Evolutionary conservation across 2,797 vertebrate species (phyloP), one percentile per base, ranked within the genome.

Genomic region (Podarcis lilfordi): DNA sequence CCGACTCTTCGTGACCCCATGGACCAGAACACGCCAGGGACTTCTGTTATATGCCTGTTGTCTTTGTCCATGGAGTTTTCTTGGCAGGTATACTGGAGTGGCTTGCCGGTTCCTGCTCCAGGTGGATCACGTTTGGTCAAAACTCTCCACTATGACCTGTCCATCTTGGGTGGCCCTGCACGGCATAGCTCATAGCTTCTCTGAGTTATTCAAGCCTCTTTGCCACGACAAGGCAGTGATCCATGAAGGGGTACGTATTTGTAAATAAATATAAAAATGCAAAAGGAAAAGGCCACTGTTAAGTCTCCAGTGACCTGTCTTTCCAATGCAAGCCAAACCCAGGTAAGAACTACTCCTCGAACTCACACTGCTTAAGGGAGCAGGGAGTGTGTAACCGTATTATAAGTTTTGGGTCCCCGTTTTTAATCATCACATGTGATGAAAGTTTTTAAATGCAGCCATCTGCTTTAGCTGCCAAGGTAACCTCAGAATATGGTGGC

Each of bases 401-500:
- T 84, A n/a, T 50, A 45, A 76, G 45, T 45, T 69, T 66, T 59
- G 43, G 72, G 35, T 40, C 66, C 43, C 80, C 2, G n/a, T 82
- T 86, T 55, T 81, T 50, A 81, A 25, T 76, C 79, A 81, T 25
- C 71, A 1, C 50, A 21, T 40, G 27, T 7, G 29, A 76, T 9
- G 21, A n/a, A 3, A 64, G 32, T 43, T 59, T 84, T 86, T 76
- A 27, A 32, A 29, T 13, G 5, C 21, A 61, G 25, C 19, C 83
- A 37, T 68, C 84, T 89, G 81, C 8, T 61, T 76, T 45, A 91
- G 86, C 25, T 87, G 50, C 3, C n/a, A 89, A 55, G 11, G 29
- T 19, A 66, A 29, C 76, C 86, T 43, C 72, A 55, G 50, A 32
- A 75, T 66, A 68, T 61, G 35, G 64, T 85, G 50, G 72, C 32